Evolutionary conservation across 2,797 vertebrate species (phyloP).

Genomic region (Nothura maculosa): DNA sequence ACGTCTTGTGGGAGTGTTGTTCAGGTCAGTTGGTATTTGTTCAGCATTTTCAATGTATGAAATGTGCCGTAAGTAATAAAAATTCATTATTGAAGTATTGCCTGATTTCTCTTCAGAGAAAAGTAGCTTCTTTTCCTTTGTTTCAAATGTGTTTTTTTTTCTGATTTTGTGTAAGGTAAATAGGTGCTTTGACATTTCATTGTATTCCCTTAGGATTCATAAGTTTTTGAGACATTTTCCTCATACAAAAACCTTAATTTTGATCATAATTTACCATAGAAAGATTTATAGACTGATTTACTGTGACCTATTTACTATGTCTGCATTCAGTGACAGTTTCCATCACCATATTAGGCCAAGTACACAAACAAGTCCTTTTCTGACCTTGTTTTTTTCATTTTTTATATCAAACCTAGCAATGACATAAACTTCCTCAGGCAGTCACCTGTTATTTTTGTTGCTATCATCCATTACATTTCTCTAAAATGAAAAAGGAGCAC

Average conservation of each 20-base stretch:
- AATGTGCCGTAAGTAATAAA: constrained; percentile 57
- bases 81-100: constrained; percentile 47
- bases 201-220: constrained; percentile 61
- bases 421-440: background rate
- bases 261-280: constrained; percentile 53
- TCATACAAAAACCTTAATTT: constrained; percentile 59
- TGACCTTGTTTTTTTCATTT: background rate
- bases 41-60: constrained; percentile 42
- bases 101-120: background rate
- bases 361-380: background rate
- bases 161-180: constrained; percentile 42
- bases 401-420: background rate
- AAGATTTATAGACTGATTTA: constrained; percentile 48
- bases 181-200: constrained; percentile 36
- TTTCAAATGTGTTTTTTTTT: background rate
- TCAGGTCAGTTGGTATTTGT: constrained; percentile 53
- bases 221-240: constrained; percentile 61
- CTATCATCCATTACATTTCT: background rate
- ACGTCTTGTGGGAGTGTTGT: constrained; percentile 24
- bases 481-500: background rate
- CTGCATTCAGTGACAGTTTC: constrained; percentile 23
- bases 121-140: background rate
- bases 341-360: background rate
- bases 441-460: background rate
- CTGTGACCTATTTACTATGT: constrained; percentile 41